Conservation (phyloP, 2,888 invertebrate genomes). For the Trisateles emortualis region DNA sequence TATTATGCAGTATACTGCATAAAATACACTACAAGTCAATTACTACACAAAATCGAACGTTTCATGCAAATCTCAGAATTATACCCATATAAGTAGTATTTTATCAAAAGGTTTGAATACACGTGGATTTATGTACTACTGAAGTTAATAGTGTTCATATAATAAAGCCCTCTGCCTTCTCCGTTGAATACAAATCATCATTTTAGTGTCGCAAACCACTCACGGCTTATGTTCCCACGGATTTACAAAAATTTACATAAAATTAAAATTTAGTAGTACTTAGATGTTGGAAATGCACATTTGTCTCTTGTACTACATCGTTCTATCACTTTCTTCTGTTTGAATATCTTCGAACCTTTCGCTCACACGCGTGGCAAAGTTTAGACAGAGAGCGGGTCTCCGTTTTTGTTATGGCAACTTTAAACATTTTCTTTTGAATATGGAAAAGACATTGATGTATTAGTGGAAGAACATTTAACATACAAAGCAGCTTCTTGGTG, state of each 20-base stretch:
- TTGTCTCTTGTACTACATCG: background rate
- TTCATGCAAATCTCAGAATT: slow-evolving; percentile 32
- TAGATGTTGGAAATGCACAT: slow-evolving; percentile 8
- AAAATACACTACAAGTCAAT: slow-evolving; percentile 15
- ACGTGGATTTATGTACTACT: slow-evolving; percentile 38
- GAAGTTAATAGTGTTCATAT: slow-evolving; percentile 28
- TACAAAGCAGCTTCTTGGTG: slow-evolving; percentile 40
- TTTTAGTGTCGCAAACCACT: slow-evolving; percentile 53
- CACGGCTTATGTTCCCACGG: slow-evolving; percentile 62
- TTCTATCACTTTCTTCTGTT: slow-evolving; percentile 6
- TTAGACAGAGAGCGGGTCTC: background rate
- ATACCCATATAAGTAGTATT: slow-evolving; percentile 28
- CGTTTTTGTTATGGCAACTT: background rate
- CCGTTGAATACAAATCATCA: slow-evolving; percentile 54
- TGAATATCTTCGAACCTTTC: slow-evolving; percentile 1
- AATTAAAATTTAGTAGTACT: slow-evolving; percentile 48
- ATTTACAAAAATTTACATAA: slow-evolving; percentile 53
- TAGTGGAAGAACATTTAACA: slow-evolving; percentile 32
- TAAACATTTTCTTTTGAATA: slow-evolving; percentile 41
- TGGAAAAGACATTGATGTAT: slow-evolving; percentile 42
- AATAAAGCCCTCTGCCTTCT: slow-evolving; percentile 31
- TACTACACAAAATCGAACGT: slow-evolving; percentile 22
- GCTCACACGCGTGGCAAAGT: background rate
- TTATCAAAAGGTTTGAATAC: slow-evolving; percentile 35
- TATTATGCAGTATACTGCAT: background rate